Percentiles rank a stretch among this genome's conserved stretches.
Evolutionary conservation across 2,797 vertebrate species (phyloP).

Genomic region (Sebastes trivittatus): DNA sequence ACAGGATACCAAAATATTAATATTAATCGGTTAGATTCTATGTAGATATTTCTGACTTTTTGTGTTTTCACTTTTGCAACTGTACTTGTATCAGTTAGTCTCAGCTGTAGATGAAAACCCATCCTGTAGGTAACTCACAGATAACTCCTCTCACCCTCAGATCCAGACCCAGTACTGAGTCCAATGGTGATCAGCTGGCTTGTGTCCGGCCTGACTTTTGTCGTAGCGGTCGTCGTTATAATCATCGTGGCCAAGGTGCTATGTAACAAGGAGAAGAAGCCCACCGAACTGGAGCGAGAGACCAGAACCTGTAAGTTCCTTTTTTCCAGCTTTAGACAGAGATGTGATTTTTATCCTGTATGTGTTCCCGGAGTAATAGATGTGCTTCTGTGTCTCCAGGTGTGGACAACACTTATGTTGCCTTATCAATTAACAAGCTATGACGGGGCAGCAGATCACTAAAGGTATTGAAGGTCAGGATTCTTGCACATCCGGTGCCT

Average conservation of each 20-base stretch:
- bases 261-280: conserved; percentile 80
- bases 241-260: conserved; percentile 77
- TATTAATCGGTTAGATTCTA: too few relatives aligned
- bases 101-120: background rate
- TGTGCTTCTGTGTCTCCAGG: conserved; percentile 65
- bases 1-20: too few relatives aligned
- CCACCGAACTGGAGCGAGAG: conserved; percentile 81
- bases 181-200: conserved; percentile 84
- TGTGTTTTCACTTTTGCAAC: background rate
- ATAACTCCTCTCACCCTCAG: conserved; percentile 46
- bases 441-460: conserved; percentile 50
- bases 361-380: background rate
- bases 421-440: conserved; percentile 80
- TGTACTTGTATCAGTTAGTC: background rate
- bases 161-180: conserved; percentile 80
- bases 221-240: conserved; percentile 77
- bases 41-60: background rate
- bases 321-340: background rate
- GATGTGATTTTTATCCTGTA: background rate
- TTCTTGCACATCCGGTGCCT: background rate
- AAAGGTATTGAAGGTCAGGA: conserved; percentile 42
- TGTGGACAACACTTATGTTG: conserved; percentile 86
- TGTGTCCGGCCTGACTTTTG: conserved; percentile 80
- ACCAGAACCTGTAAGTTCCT: conserved; percentile 81
- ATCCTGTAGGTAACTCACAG: background rate